phyloP scores from a whole-genome alignment of 2,797 vertebrate species.

The Peromyscus melanophrys region DNA sequence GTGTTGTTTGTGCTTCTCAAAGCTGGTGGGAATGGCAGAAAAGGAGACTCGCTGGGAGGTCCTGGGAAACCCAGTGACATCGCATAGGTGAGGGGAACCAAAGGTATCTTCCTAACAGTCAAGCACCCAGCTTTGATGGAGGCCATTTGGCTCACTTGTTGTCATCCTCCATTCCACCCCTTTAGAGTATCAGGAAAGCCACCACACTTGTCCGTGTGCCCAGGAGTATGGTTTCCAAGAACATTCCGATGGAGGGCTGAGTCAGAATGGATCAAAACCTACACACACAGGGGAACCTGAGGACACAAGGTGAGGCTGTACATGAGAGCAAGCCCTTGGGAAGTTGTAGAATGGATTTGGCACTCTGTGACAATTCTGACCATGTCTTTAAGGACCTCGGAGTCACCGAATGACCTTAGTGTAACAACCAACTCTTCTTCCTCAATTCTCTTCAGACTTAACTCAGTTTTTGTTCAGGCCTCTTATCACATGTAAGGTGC shows the following conservation, averaged over 20 bases:
- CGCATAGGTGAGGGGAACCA: not conserved
- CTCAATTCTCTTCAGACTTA: not conserved
- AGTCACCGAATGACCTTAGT: not conserved
- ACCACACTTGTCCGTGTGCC: not conserved
- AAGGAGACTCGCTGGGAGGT: not conserved
- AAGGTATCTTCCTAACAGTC: not conserved
- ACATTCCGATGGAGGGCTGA: not conserved
- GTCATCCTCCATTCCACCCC: not conserved
- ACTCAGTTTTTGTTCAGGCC: not conserved
- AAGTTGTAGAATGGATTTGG: not conserved
- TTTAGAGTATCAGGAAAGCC: not conserved
- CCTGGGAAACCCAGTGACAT: not conserved
- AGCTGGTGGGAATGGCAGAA: not conserved
- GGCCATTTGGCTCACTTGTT: not conserved
- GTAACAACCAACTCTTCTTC: not conserved
- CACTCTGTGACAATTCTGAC: not conserved
- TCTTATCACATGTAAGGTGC: not conserved
- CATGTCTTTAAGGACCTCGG: not conserved
- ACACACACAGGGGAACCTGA: not conserved
- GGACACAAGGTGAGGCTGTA: not conserved
- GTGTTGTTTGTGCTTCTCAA: not conserved
- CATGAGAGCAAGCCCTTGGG: not conserved
- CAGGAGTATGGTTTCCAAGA: not conserved
- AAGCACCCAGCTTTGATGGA: not conserved
- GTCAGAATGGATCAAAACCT: not conserved